phyloP scores from a whole-genome alignment of 1,140 invertebrate species.

The Drosophila kanapiae region DNA sequence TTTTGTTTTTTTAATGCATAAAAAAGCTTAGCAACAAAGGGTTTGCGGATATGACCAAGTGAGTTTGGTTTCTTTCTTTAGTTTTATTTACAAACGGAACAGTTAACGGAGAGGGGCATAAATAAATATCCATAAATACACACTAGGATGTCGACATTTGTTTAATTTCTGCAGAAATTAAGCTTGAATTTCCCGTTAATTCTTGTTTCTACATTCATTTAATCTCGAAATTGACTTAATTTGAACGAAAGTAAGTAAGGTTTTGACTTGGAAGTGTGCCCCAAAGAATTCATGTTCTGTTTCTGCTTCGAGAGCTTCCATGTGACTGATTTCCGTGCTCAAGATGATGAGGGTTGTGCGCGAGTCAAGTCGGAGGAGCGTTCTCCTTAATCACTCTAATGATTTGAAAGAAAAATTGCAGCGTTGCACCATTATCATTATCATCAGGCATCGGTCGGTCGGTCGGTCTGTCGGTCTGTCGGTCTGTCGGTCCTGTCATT shows the following conservation, averaged over 20 bases:
- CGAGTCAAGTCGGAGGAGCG: conserved; percentile 19
- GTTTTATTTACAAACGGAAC: conserved; percentile 29
- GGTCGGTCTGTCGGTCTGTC: background rate
- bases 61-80: background rate
- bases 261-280: background rate
- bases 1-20: conserved; percentile 1
- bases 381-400: conserved; percentile 50
- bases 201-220: too few relatives aligned
- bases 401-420: conserved; percentile 42
- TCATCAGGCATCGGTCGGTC: conserved; percentile 9
- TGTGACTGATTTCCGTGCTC: conserved; percentile 28
- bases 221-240: conserved; percentile 3
- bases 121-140: background rate
- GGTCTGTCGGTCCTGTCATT: conserved; percentile 15
- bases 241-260: background rate
- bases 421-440: conserved; percentile 39
- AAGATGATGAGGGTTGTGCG: conserved; percentile 32
- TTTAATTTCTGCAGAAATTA: background rate
- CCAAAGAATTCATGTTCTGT: background rate
- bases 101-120: background rate
- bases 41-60: conserved; percentile 1
- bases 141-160: background rate
- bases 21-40: conserved; percentile 23
- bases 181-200: background rate
- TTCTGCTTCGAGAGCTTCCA: background rate